Conservation (phyloP, 2,113 vertebrate genomes). For the Pelmatolapia mariae region DNA sequence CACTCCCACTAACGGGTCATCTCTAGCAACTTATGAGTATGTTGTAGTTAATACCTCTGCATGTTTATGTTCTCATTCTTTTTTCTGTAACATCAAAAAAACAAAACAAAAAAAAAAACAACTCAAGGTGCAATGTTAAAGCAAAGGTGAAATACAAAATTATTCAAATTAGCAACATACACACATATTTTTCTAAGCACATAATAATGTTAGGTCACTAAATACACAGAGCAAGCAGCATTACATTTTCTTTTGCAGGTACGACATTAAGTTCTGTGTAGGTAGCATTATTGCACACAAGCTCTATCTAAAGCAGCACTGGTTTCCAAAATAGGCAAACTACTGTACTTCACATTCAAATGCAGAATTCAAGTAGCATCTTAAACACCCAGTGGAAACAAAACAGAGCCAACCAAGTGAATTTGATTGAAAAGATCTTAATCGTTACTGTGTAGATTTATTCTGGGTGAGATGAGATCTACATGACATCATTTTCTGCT, state of each 20-base stretch:
- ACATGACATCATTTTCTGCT: background rate
- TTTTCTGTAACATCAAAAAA: constrained; percentile 24
- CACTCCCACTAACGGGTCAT: background rate
- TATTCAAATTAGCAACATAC: constrained; percentile 22
- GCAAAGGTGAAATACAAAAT: constrained; percentile 24
- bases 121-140: constrained; percentile 4
- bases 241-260: constrained; percentile 43
- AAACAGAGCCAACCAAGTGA: constrained; percentile 11
- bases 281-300: constrained; percentile 51
- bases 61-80: background rate
- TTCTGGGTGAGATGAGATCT: background rate
- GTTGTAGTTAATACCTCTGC: background rate
- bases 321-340: constrained; percentile 43
- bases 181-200: constrained; percentile 10
- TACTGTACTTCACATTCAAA: constrained; percentile 55
- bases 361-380: constrained; percentile 71
- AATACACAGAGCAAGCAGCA: constrained; percentile 50
- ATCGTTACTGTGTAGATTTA: background rate
- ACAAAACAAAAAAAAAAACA: background rate
- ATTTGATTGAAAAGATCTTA: background rate
- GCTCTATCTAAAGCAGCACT: constrained; percentile 53
- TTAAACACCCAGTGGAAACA: constrained; percentile 37
- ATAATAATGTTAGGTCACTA: constrained; percentile 23
- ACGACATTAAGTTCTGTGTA: constrained; percentile 37
- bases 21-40: background rate